Evolutionary conservation across 2,113 vertebrate species (phyloP), one percentile per base, ranked within the genome.

Genomic region (Pterocles orientalis): DNA sequence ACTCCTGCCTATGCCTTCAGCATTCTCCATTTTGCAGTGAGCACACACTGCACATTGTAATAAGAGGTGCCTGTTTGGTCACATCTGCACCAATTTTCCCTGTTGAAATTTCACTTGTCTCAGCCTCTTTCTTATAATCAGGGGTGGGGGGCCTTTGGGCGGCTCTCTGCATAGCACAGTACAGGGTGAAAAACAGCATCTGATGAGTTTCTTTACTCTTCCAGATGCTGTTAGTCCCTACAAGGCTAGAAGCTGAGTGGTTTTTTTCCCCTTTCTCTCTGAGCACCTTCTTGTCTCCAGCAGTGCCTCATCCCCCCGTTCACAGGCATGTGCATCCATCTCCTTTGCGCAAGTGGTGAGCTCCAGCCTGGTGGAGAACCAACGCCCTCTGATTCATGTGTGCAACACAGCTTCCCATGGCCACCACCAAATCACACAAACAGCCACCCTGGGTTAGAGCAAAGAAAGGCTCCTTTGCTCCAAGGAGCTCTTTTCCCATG

Each of bases 271-370:
- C 11, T 28, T 57, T 41, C 36, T 61, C 43, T 39, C 68, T 70
- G 50, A 89, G 36, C n/a, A 28, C 12, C 23, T 24, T 56, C 19
- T 7, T 33, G 66, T 71, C 60, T n/a, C 41, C 76, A 47, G 29
- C n/a, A 36, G 36, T 12, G 25, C 5, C 6, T 18, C 1, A 0
- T 23, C 9, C 11, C 41, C 26, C 15, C 2, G 1, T 2, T 1
- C 25, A 25, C 18, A 56, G 19, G 14, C 8, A 1, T 1, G 12
- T 20, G 29, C 39, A n/a, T 61, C 54, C 4, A 0, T 11, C n/a
- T 53, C 14, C 17, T 50, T 57, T 25, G 36, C 45, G 83, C 18
- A 39, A 43, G 20, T 4, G 24, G 3, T 29, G 39, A 60, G 41
- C 8, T 34, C 54, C 45, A n/a, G 14, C 29, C 50, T 29, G 18